Percentiles rank a stretch among this genome's conserved stretches.
These are phyloP conservation scores for Bombus vancouverensis DNA, from an alignment of 1,140 invertebrate genomes.

Conservation along the genomic window DNA sequence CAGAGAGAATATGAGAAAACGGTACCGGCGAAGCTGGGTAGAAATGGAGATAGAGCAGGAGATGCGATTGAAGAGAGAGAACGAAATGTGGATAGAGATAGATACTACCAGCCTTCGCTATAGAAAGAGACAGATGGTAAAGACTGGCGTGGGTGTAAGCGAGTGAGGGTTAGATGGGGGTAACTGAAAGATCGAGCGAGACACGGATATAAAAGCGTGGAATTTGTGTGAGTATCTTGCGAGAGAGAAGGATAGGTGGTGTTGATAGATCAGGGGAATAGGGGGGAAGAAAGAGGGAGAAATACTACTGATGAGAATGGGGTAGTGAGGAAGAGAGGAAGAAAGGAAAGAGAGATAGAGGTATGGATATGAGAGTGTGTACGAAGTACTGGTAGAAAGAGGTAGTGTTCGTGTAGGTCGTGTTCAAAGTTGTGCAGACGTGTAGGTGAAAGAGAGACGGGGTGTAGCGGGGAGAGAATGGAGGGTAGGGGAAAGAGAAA, in stretches of 20 bases:
- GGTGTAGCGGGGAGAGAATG: not conserved
- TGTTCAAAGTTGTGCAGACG: conserved; percentile 25
- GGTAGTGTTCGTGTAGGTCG: conserved; percentile 27
- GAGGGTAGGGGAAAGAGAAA: not conserved
- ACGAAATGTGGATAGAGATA: not conserved
- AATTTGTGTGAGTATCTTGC: conserved; percentile 19
- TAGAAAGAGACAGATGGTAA: not conserved
- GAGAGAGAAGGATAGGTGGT: not conserved
- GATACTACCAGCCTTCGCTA: not conserved
- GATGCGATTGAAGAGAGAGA: not conserved
- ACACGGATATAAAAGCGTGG: conserved; percentile 5
- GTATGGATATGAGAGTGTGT: not conserved
- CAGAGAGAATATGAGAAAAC: conserved; percentile 53
- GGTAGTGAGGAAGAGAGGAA: conserved; percentile 4
- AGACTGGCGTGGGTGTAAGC: not conserved
- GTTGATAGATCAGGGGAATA: not conserved
- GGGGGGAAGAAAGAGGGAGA: not conserved
- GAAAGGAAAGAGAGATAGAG: not conserved
- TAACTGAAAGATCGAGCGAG: not conserved
- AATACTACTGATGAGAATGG: conserved; percentile 47
- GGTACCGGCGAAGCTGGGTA: conserved; percentile 23
- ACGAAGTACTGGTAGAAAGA: not conserved
- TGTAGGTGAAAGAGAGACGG: conserved; percentile 28
- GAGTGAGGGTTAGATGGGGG: not conserved
- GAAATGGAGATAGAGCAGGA: conserved; percentile 4